These are phyloP conservation scores for Drosophila tsacasi DNA, from an alignment of 1,140 invertebrate genomes.

Conservation along the genomic window DNA sequence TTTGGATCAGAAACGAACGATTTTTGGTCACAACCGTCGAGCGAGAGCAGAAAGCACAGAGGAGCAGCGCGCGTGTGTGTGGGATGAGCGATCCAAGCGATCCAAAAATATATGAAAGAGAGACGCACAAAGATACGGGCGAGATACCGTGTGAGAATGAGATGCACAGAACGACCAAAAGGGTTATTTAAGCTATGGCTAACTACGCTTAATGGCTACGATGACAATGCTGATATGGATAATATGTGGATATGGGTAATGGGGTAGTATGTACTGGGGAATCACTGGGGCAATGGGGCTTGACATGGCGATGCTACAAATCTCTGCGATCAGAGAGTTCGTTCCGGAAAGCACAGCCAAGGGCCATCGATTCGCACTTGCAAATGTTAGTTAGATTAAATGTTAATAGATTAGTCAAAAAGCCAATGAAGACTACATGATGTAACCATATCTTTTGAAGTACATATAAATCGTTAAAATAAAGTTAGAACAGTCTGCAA, in stretches of 20 bases:
- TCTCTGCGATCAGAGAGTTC: slow-evolving; percentile 27
- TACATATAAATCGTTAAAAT: background rate
- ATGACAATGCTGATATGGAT: slow-evolving; percentile 60
- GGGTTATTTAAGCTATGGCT: slow-evolving; percentile 37
- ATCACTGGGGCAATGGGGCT: slow-evolving; percentile 52
- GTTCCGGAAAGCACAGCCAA: slow-evolving; percentile 2
- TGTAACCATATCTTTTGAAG: background rate
- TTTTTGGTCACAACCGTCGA: slow-evolving; percentile 34
- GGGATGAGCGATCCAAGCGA: slow-evolving; percentile 65
- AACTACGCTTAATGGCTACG: slow-evolving; percentile 57
- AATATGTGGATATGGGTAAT: slow-evolving; percentile 5
- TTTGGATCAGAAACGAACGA: slow-evolving; percentile 43
- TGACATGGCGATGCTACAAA: slow-evolving; percentile 29
- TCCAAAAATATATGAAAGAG: slow-evolving; percentile 68
- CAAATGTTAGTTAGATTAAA: slow-evolving; percentile 17
- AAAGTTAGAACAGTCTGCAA: background rate
- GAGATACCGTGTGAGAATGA: slow-evolving; percentile 52
- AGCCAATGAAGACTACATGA: slow-evolving; percentile 11
- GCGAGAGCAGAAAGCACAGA: slow-evolving; percentile 64
- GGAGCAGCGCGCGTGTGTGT: slow-evolving; percentile 39
- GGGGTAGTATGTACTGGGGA: background rate
- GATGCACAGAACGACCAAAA: slow-evolving; percentile 24
- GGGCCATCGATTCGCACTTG: slow-evolving; percentile 7
- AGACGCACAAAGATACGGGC: slow-evolving; percentile 54
- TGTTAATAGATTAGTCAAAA: slow-evolving; percentile 36